These are phyloP conservation scores for Campoplex nolae DNA, from an alignment of 2,888 invertebrate species.

Conservation along the genomic window DNA sequence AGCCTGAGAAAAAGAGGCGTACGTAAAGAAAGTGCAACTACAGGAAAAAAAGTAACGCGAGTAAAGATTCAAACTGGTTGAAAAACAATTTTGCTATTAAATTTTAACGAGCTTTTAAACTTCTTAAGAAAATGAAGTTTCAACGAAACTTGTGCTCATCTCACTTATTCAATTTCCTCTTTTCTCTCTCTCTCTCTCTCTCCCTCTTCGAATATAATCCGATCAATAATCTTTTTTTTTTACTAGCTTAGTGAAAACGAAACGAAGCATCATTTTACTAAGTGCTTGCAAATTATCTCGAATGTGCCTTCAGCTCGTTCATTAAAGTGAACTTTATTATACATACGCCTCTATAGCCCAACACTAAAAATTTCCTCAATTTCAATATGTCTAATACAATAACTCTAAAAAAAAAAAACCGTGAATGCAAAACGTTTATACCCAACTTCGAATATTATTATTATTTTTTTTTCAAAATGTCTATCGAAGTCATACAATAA, in stretches of 20 bases:
- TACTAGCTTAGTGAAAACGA: neutral
- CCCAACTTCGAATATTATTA: neutral
- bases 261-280: slow-evolving; percentile 24
- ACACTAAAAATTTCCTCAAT: neutral
- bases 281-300: neutral
- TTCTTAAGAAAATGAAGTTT: slow-evolving; percentile 62
- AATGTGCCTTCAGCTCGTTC: neutral
- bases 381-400: neutral
- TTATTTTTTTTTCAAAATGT: neutral
- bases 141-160: slow-evolving; percentile 52
- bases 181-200: slow-evolving; percentile 3
- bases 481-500: neutral
- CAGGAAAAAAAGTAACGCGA: slow-evolving; percentile 15
- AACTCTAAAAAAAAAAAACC: neutral
- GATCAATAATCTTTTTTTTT: slow-evolving; percentile 39
- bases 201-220: slow-evolving; percentile 25
- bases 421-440: neutral
- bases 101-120: slow-evolving; percentile 70
- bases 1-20: slow-evolving; percentile 5
- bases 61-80: slow-evolving; percentile 43
- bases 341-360: neutral
- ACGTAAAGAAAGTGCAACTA: slow-evolving; percentile 25
- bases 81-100: slow-evolving; percentile 70
- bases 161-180: slow-evolving; percentile 23
- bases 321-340: neutral